Evolutionary conservation across 2,797 vertebrate genomes (phyloP), one percentile per base, ranked within the genome.

Genomic region (Tadarida brasiliensis): DNA sequence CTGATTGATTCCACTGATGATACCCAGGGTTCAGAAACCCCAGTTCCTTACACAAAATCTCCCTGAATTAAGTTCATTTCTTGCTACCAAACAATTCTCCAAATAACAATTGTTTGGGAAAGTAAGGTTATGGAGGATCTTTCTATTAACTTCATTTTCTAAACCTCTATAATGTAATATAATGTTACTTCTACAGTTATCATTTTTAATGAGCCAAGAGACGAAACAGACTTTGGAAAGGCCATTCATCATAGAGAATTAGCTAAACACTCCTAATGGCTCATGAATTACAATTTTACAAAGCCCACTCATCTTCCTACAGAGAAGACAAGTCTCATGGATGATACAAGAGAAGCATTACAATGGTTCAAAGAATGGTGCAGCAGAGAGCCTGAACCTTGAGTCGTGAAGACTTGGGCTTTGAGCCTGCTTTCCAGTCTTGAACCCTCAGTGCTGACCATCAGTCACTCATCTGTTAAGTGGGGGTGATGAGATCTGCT

Each of bases 131-230:
- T 39, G 7, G 67, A 70, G 44, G 20, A 3, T 74, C 47, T 93
- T 94, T 74, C 49, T 81, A 73, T 92, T 91, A 84, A 94, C 56
- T 95, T 56, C 89, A 26, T 88, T 94, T 87, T 95, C 67, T 87
- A 96, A 94, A 57, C 44, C 11, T 92, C 59, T 71, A 56, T 87
- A 84, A 96, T 67, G 24, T 87, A 90, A 54, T 11, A 5, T 33
- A 81, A 87, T 61, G n/a, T 54, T 91, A 90, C 35, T 85, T 87
- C 44, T 68, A 94, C 47, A 76, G 80, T 92, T 89, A 87, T 8
- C 71, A 92, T 71, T 97, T 94, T 47, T 95, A 97, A 96, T 91
- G 86, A 96, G 82, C 33, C 65, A 76, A 85, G 76, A 94, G 70
- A 90, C 22, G 92, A 89, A 90, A 97, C 2, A 90, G 67, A 93